Evolutionary conservation across 2,797 vertebrate species (phyloP), one percentile per base, ranked within the genome.

Genomic region (Semaprochilodus insignis): DNA sequence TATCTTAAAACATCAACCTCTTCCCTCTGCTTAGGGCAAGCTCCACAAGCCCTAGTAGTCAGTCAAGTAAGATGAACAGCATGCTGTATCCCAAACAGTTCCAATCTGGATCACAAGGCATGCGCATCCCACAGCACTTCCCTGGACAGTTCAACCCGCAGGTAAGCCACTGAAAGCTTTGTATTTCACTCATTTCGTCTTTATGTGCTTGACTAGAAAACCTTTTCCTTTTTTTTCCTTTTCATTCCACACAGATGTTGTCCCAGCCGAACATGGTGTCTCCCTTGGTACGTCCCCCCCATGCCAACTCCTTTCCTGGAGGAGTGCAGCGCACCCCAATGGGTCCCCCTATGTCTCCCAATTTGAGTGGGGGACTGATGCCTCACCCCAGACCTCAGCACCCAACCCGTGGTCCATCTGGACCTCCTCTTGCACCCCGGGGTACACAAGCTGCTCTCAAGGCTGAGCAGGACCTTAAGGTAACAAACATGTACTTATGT

Each of bases 51-150:
- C 98, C 98, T 3, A 99, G 96, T 88, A 98, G 95, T 93, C 98
- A 99, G 92, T 97, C 97, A 89, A 97, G 97, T 94, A 99, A 99
- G 93, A 97, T 99, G 93, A 99, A 97, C 95, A 98, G 96, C 92
- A 95, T 99, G 93, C 93, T 99, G 66, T 99, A 99, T 94, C 98
- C 98, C 95, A 99, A 99, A 93, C 98, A 97, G 89, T 99, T 98
- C 90, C 96, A 96, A 87, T 95, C 97, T 62, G 95, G 93, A 85
- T 95, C 97, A 54, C 95, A 96, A 0, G 93, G 94, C 87, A 97
- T 99, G 92, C 96, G 98, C 82, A 97, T 99, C 94, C 90, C 97
- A 0, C 98, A 96, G 74, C 98, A 98, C 0, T 99, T 97, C 89
- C 96, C 97, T 51, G 94, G 96, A 84, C 98, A 99, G 15, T 99